A percentile compares a stretch with the other conserved stretches of the same genome.
Conservation (phyloP, 2,888 invertebrate genomes). For the Acronicta psi region DNA sequence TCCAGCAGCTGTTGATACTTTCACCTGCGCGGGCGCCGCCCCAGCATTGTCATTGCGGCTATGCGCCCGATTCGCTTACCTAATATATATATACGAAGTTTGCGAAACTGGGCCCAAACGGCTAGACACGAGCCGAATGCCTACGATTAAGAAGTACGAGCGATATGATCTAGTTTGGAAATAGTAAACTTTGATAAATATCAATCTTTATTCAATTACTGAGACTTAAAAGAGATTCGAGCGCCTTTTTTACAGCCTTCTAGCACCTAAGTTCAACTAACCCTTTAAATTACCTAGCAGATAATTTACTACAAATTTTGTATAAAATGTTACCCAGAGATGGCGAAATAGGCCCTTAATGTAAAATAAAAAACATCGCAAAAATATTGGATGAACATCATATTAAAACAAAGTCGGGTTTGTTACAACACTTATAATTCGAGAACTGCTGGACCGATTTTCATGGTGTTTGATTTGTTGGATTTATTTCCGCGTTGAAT, state of each 20-base stretch:
- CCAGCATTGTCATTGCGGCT: slow-evolving; percentile 80
- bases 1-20: slow-evolving; percentile 74
- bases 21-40: slow-evolving; percentile 74
- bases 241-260: too few species aligned
- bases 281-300: too few species aligned
- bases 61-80: slow-evolving; percentile 80
- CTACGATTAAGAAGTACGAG: slow-evolving; percentile 64
- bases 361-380: too few species aligned
- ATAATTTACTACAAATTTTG: too few species aligned
- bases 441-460: too few species aligned
- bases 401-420: too few species aligned
- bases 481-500: too few species aligned
- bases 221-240: slow-evolving; percentile 19
- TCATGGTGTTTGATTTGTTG: too few species aligned
- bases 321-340: too few species aligned
- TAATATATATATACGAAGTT: slow-evolving; percentile 76
- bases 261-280: too few species aligned
- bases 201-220: slow-evolving; percentile 5
- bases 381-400: slow-evolving; percentile 17
- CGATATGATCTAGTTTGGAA: slow-evolving; percentile 50
- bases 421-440: too few species aligned
- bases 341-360: too few species aligned
- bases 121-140: slow-evolving; percentile 69
- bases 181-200: slow-evolving; percentile 14
- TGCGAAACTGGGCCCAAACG: slow-evolving; percentile 78